Percentiles rank a stretch among this genome's conserved stretches.
Conservation (phyloP, 2,113 vertebrate species). For the Chionomys nivalis region DNA sequence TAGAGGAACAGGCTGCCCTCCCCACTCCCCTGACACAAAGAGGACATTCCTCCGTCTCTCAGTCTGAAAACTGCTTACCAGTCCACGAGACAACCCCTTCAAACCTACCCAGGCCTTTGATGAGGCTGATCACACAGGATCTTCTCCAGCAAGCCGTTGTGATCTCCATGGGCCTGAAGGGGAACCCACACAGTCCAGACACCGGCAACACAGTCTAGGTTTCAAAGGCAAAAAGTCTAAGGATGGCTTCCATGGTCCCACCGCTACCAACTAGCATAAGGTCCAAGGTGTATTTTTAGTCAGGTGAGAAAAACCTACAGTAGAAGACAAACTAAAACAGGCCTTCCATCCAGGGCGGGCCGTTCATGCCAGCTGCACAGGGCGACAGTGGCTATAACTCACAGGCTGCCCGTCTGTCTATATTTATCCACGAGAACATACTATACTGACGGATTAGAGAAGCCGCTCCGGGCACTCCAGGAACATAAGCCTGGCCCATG, state of each 20-base stretch:
- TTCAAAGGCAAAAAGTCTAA: slow-evolving; percentile 70
- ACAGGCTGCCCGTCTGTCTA: slow-evolving; percentile 90
- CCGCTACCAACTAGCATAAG: slow-evolving; percentile 52
- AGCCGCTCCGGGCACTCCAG: slow-evolving; percentile 88
- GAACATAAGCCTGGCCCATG: slow-evolving; percentile 87
- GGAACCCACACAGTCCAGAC: slow-evolving; percentile 70
- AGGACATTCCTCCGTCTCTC: neutral
- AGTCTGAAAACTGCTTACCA: neutral
- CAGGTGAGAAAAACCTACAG: slow-evolving; percentile 81
- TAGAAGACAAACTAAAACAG: slow-evolving; percentile 79
- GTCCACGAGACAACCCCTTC: slow-evolving; percentile 17
- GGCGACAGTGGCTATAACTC: slow-evolving; percentile 90
- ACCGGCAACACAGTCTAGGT: slow-evolving; percentile 77
- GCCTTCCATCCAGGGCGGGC: slow-evolving; percentile 86
- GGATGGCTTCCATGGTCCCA: slow-evolving; percentile 79
- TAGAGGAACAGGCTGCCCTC: too few species aligned
- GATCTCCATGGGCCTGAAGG: slow-evolving; percentile 90
- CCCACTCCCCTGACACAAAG: neutral
- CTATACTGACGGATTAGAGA: slow-evolving; percentile 92
- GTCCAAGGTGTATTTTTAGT: slow-evolving; percentile 76
- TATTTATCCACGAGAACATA: slow-evolving; percentile 96
- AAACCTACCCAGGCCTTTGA: slow-evolving; percentile 97
- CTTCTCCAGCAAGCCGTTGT: slow-evolving; percentile 95
- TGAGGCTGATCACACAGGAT: slow-evolving; percentile 94
- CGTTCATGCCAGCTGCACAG: slow-evolving; percentile 90